A percentile compares a stretch with the other conserved stretches of the same genome.
Conservation (phyloP, 2,888 invertebrate genomes). For the Oxytorus armatus region DNA sequence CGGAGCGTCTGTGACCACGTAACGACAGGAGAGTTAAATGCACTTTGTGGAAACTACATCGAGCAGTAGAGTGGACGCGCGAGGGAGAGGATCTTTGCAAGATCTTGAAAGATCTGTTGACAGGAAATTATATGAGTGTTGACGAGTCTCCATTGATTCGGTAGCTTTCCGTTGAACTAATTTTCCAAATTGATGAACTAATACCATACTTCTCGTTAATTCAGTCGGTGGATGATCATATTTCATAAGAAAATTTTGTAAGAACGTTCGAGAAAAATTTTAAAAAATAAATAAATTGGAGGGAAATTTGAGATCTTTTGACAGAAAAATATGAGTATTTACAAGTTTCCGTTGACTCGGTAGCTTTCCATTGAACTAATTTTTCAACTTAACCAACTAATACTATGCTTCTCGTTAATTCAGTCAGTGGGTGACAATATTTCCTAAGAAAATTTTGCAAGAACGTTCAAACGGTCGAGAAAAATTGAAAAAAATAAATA, state of each 20-base stretch:
- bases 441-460: not conserved
- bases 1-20: constrained; percentile 12
- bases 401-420: not conserved
- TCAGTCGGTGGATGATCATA: not conserved
- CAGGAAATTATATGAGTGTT: constrained; percentile 16
- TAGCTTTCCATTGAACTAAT: constrained; percentile 24
- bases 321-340: constrained; percentile 23
- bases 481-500: no score
- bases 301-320: no score
- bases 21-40: constrained; percentile 55
- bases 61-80: not conserved
- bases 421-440: not conserved
- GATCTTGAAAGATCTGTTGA: constrained; percentile 33
- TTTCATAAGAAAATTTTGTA: not conserved
- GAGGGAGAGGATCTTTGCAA: constrained; percentile 6
- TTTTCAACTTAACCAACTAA: not conserved
- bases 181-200: not conserved
- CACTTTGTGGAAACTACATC: constrained; percentile 35
- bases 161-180: constrained; percentile 29
- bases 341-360: constrained; percentile 1
- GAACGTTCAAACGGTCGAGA: no score
- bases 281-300: not conserved
- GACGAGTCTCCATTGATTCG: constrained; percentile 1
- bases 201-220: not conserved
- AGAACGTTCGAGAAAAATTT: not conserved